A percentile compares a stretch with the other conserved stretches of the same genome.
Conservation (phyloP, 2,888 invertebrate species). For the Ommatoiulus sabulosus region DNA sequence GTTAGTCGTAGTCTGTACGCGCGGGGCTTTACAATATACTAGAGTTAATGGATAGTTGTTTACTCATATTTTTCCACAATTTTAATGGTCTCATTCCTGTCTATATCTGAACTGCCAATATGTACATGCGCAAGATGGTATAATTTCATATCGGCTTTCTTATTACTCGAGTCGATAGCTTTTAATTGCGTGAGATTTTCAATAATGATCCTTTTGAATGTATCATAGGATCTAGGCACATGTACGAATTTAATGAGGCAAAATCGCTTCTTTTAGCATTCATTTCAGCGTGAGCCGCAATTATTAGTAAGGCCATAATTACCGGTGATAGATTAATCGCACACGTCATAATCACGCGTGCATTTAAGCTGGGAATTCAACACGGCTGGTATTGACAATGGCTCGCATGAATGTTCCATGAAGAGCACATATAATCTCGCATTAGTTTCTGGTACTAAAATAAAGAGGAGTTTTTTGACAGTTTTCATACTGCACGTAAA, state of each 20-base stretch:
- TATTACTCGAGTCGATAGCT: neutral
- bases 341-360: neutral
- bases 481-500: neutral
- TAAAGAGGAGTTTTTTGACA: neutral
- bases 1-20: too few species aligned
- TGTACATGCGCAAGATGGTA: too few species aligned
- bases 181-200: neutral
- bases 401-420: neutral
- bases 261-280: constrained; percentile 7
- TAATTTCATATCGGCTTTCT: neutral
- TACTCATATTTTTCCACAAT: neutral
- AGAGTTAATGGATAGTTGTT: too few species aligned
- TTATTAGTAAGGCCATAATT: neutral
- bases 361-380: neutral
- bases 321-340: neutral
- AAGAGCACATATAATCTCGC: neutral
- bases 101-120: too few species aligned
- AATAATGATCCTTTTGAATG: neutral
- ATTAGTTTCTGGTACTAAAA: neutral
- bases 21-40: too few species aligned
- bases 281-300: constrained; percentile 13
- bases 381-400: neutral
- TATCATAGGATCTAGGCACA: neutral
- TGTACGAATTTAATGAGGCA: neutral
- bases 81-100: neutral